Conservation (phyloP, 2,113 vertebrate species). For the Eclectus roratus region DNA sequence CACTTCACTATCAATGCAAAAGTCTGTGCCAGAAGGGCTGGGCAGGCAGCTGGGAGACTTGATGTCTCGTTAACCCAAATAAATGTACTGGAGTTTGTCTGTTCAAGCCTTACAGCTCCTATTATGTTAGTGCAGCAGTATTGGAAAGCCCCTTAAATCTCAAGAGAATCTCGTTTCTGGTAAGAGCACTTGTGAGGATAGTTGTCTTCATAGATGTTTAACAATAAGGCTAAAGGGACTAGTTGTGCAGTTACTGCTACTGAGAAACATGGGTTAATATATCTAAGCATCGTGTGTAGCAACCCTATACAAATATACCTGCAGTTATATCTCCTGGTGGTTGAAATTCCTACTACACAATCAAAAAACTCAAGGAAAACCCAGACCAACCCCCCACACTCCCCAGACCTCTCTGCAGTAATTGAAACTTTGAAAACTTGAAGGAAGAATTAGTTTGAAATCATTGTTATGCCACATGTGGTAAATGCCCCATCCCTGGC, state of each 20-base stretch:
- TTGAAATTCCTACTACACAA: neutral
- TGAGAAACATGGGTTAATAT: neutral
- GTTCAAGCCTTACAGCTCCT: neutral
- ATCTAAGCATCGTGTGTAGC: neutral
- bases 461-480: neutral
- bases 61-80: neutral
- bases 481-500: neutral
- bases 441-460: neutral
- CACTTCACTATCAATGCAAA: neutral
- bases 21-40: neutral
- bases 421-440: neutral
- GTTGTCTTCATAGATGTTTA: neutral
- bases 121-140: neutral
- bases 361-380: neutral
- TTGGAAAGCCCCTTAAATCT: neutral
- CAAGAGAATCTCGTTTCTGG: neutral
- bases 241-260: neutral
- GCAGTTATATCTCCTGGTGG: neutral
- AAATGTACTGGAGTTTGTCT: neutral
- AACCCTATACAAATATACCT: neutral
- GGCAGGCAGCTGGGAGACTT: neutral
- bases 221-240: neutral
- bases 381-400: neutral
- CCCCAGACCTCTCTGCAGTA: neutral
- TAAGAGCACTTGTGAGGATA: fast-evolving